Base-by-base conservation (phyloP, 2,113 vertebrate genomes). In the Neofelis nebulosa region DNA sequence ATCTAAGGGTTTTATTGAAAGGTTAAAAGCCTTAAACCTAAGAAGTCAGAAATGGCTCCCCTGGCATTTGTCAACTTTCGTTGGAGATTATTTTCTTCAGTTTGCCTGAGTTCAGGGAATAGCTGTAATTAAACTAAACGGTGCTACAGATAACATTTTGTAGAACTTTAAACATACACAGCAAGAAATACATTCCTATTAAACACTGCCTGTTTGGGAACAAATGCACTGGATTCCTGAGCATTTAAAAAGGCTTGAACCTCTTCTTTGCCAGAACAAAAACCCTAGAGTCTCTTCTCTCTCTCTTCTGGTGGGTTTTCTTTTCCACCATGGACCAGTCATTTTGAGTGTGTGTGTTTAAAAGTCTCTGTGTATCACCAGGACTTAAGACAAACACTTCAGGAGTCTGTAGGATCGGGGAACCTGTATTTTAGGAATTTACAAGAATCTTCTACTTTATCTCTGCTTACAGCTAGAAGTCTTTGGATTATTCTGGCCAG, bases 21-120 rank as follows among this genome's bases (percentile, higher is more conserved):
- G 84, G 93, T 89, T 66, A 97, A 95, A 97, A 82, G 38, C 93
- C 86, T 91, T 81, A 71, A 79, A 33, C 13, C 61, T 48, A 87
- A 80, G 52, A 82, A 57, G 76, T 18, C 18, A 63, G 66, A 93
- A 94, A 57, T 55, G 41, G 48, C 27, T 95, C 33, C 33, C 27
- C 15, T 65, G n/a, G 73, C 25, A 88, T 36, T 69, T 95, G 78
- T 69, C 11, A 48, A 18, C 31, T 73, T 94, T 81, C 15, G 2
- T 0, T 82, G n/a, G 83, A 92, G 25, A 33, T 15, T 15, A 41
- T 36, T 94, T 89, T 76, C 79, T 88, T 91, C 66, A n/a, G 5
- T 61, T 84, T 80, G 50, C 73, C 69, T 45, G 38, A 89, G 9
- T 79, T 95, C 45, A 82, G 87, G 94, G 29, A 90, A 23, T 19